Evolutionary conservation across 2,888 invertebrate species (phyloP).

Genomic region (Cephus rjabovi): DNA sequence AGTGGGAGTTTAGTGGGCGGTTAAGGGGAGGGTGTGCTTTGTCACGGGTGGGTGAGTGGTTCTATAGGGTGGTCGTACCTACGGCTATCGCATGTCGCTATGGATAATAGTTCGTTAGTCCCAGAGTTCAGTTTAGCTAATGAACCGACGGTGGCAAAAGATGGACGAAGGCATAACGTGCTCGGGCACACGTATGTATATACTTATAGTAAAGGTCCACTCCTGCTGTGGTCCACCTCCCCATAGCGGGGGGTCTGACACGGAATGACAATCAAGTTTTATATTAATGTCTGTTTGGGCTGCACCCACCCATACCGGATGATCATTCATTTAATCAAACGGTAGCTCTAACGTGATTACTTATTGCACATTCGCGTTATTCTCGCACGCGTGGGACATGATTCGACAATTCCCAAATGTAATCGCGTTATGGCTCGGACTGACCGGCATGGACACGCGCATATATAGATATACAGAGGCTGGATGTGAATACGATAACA

Average conservation of each 20-base stretch:
- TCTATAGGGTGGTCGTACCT: constrained; percentile 7
- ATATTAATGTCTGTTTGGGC: constrained; percentile 45
- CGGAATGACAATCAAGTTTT: constrained; percentile 55
- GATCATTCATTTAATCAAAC: constrained; percentile 59
- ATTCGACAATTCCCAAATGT: constrained; percentile 55
- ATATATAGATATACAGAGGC: neutral
- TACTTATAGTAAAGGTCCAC: neutral
- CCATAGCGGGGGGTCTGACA: constrained; percentile 1
- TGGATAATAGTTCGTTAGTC: constrained; percentile 22
- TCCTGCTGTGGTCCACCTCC: neutral
- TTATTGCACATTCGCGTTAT: constrained; percentile 55
- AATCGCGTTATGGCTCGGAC: constrained; percentile 39
- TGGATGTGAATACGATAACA: neutral
- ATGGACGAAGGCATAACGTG: constrained; percentile 12
- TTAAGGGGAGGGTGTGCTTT: neutral
- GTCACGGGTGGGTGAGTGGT: neutral
- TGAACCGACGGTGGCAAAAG: constrained; percentile 20
- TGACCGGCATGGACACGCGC: neutral
- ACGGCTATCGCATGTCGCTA: constrained; percentile 18
- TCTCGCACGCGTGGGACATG: constrained; percentile 51
- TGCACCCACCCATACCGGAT: constrained; percentile 43
- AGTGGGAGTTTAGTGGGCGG: neutral
- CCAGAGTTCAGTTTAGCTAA: constrained; percentile 25
- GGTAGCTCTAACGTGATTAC: constrained; percentile 56
- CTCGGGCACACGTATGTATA: neutral